A percentile compares a stretch with the other conserved stretches of the same genome.
These are phyloP conservation scores for Chlorodrepanis virens DNA, from an alignment of 2,113 vertebrate species.

Conservation along the genomic window DNA sequence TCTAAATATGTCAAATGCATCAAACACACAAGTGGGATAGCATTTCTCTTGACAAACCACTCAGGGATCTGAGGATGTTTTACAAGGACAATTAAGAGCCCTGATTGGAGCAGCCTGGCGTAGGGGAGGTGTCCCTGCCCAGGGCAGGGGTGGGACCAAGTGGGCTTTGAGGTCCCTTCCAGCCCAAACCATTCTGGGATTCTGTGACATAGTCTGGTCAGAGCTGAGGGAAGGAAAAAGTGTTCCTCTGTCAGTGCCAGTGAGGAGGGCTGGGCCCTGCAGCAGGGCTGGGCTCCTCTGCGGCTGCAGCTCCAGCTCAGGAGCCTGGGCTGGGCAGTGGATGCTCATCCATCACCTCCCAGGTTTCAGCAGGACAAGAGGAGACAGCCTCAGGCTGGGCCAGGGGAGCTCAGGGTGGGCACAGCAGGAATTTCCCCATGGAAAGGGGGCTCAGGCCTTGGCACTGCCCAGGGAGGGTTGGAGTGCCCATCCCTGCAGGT, in stretches of 20 bases:
- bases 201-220: fast-evolving
- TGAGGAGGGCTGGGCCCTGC: neutral
- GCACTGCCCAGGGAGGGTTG: neutral
- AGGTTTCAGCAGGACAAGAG: neutral
- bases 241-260: fast-evolving
- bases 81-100: neutral
- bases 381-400: neutral
- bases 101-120: neutral
- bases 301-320: neutral
- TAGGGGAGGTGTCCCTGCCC: neutral
- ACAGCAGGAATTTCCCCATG: neutral
- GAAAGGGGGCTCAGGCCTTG: neutral
- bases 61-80: neutral
- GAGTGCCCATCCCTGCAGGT: neutral
- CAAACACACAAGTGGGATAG: neutral
- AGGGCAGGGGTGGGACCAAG: neutral
- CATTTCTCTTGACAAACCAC: neutral
- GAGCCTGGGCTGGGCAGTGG: fast-evolving
- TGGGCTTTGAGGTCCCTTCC: neutral
- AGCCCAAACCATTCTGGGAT: neutral
- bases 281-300: neutral
- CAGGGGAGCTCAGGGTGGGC: neutral
- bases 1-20: neutral
- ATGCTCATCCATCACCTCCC: neutral
- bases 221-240: neutral